Base-by-base conservation (phyloP, 2,113 vertebrate genomes). In the Holacanthus passer region DNA sequence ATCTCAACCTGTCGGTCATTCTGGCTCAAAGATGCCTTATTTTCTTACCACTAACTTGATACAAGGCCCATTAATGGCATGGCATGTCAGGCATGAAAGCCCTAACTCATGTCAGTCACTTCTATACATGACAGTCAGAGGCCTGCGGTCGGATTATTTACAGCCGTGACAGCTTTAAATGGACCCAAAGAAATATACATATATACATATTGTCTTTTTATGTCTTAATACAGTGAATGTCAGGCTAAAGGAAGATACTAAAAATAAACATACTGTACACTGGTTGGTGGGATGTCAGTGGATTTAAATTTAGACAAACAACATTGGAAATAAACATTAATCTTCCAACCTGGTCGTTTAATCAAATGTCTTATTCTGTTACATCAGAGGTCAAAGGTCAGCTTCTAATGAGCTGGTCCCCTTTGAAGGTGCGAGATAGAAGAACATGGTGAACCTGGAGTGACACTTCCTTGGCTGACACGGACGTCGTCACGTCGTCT, bases 91-190 rank as follows among this genome's bases (percentile, higher is more conserved):
- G 66, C 79, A 77, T 70, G 74, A 45, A 17, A 20, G 58, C 60
- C 14, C 27, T 77, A 67, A 74, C 24, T 88, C 85, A 77, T 81
- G 83, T 90, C 88, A 82, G 73, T 77, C 74, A 27, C 47, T 11
- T 24, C 35, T 69, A 47, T 29, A 66, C 45, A 65, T 70, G 66
- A 77, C 79, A 50, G 60, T 35, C 45, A 77, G 45, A 48, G 24
- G 3, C 12, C 31, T 27, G 13, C 22, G 16, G 8, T 64, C 17
- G 12, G 83, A 65, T 80, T 60, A 72, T 84, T 82, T 69, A 73
- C 63, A 29, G 53, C 52, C 17, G 20, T 32, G 32, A 24, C 62
- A n/a, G n/a, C n/a, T 79, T 66, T 37, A 76, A 24, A 59, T 31
- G 3, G 14, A 13, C 32, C 37, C 11, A 32, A 47, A 14, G 6